Evolutionary conservation across 1,140 invertebrate genomes (phyloP).

Genomic region (Laodelphax striatellus): DNA sequence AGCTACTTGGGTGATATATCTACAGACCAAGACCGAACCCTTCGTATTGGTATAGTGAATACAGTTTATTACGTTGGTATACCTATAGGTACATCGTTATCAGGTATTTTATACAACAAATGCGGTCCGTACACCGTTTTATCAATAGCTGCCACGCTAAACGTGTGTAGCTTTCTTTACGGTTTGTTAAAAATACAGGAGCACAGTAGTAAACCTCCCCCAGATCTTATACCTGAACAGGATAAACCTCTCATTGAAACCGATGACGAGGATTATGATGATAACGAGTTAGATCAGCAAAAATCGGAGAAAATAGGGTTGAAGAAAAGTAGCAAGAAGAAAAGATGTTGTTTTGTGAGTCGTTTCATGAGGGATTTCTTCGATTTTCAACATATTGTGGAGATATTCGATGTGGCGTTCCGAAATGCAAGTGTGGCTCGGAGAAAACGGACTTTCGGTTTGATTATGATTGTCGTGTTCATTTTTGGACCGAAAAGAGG

Average conservation of each 20-base stretch:
- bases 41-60: constrained; percentile 73
- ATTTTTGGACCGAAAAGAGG: constrained; percentile 50
- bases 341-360: background rate
- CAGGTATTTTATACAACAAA: constrained; percentile 38
- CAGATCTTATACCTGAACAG: background rate
- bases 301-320: no score
- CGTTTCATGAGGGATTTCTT: constrained; percentile 25
- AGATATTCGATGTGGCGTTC: constrained; percentile 13
- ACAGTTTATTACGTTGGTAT: constrained; percentile 67
- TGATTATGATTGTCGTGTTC: constrained; percentile 69
- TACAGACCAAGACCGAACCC: constrained; percentile 61
- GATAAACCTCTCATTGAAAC: no score
- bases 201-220: background rate
- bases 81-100: constrained; percentile 39
- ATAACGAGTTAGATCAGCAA: no score
- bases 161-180: constrained; percentile 58
- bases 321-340: background rate
- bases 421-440: constrained; percentile 36
- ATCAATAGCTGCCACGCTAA: constrained; percentile 55
- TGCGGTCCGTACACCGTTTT: constrained; percentile 72
- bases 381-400: constrained; percentile 15
- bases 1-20: constrained; percentile 82
- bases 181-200: constrained; percentile 28
- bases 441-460: constrained; percentile 50
- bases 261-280: no score